Evolutionary conservation across 2,113 vertebrate genomes (phyloP), one percentile per base, ranked within the genome.

Genomic region (Sakesphorus luctuosus): DNA sequence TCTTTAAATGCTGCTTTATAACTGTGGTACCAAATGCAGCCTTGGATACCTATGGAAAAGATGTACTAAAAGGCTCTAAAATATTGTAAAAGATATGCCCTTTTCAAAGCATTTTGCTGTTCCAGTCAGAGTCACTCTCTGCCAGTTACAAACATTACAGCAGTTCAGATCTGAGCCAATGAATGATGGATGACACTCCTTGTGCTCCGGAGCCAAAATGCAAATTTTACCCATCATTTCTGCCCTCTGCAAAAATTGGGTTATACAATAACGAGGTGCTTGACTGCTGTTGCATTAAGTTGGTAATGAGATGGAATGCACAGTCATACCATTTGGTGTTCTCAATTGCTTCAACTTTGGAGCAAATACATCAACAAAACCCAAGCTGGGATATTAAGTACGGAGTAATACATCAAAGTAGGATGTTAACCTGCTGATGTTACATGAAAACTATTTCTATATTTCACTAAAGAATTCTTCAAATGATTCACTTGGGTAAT

Each of bases 401-500:
- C 63, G 74, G 68, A 90, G 36, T 73, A 94, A 77, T 84, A 96
- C 38, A 88, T 95, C 84, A 89, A 77, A 94, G 23, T 38, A 67
- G 35, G 67, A 53, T 33, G 56, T 58, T 89, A 36, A 85, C 94
- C 59, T 81, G 83, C 92, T 96, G 89, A 92, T 33, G 38, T 36
- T 66, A 94, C 89, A 92, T 68, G 78, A 86, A 96, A 96, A 93
- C 75, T 53, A 96, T 63, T 89, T 55, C 74, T 71, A 81, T 74
- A 75, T 80, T 80, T 73, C 94, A 94, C 79, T 83, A 82, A 92
- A 94, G 77, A 93, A 93, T 67, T 81, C 83, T 67, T 81, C 73
- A 65, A 76, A 90, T 35, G 0, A 92, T 58, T 63, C 46, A 90
- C 68, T 93, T 84, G 36, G 75, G 55, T 95, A 87, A 78, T 62